Evolutionary conservation across 1,140 invertebrate species (phyloP), one percentile per base, ranked within the genome.

Genomic region (Plectrocnemia conspersa): DNA sequence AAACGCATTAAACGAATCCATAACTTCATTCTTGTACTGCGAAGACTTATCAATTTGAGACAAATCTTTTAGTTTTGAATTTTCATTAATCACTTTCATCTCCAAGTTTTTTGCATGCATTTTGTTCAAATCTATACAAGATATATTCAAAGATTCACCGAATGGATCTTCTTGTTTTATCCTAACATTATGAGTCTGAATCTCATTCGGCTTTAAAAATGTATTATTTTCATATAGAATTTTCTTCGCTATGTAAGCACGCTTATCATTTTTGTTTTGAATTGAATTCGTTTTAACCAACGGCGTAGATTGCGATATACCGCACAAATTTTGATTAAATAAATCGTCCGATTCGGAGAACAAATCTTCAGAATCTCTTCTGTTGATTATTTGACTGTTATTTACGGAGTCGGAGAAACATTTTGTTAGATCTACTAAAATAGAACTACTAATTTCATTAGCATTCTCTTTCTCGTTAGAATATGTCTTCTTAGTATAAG

Each of bases 11-110:
- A 61, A 61, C 15, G 24, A 11, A 25, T 54, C 19, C n/a, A 54
- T 35, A 19, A 57, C 52, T 40, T 57, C 54, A 19, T 45, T 41
- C 23, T 38, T 52, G 18, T 42, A 56, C 22, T 53, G 42, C 13
- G 35, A 53, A 19, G 49, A 32, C 41, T 54, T 41, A 1, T 15
- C 50, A 2, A 52, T 52, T n/a, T 29, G 23, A 27, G 24, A 52
- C 13, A 42, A 2, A 7, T 32, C n/a, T 42, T 52, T 13, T 3
- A 42, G 13, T 52, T 52, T 52, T 3, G 56, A 54, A 27, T 33
- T 27, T 24, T 59, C 56, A 24, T 41, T 36, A 3, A 36, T 7
- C 1, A 24, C 42, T n/a, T n/a, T 45, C 15, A 35, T 54, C 27
- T 50, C 47, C n/a, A 38, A 25, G 16, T 50, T 50, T 16, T 50